phyloP scores from a whole-genome alignment of 2,113 vertebrate genomes.

The Silurus meridionalis region DNA sequence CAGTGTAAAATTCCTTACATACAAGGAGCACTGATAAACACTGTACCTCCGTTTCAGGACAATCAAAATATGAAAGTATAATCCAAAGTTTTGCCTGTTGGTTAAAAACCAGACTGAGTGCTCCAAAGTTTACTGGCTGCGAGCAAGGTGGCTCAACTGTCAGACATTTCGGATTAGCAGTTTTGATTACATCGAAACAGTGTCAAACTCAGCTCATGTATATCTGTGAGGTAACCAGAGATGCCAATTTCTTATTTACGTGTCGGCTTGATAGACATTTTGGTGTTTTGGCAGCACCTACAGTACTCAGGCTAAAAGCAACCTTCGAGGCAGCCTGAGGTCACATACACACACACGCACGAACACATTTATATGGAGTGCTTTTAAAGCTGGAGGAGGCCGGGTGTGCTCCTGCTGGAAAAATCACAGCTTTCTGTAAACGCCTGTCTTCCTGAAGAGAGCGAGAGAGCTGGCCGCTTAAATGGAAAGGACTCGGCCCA shows the following conservation, averaged over 20 bases:
- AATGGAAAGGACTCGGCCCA: constrained; percentile 12
- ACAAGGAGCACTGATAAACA: neutral
- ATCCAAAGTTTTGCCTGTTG: neutral
- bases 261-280: neutral
- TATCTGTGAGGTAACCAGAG: neutral
- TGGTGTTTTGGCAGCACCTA: neutral
- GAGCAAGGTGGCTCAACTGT: neutral
- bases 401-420: neutral
- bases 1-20: neutral
- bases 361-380: neutral
- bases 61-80: neutral
- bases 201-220: neutral
- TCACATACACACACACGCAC: neutral
- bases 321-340: neutral
- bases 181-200: neutral
- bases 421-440: constrained; percentile 15
- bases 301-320: neutral
- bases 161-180: neutral
- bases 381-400: constrained; percentile 11
- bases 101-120: neutral
- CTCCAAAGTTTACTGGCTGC: neutral
- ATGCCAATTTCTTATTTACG: neutral
- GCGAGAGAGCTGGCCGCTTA: neutral
- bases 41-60: no score
- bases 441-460: constrained; percentile 5